Conservation (phyloP, 2,113 vertebrate species). For the Hymenochirus boettgeri region DNA sequence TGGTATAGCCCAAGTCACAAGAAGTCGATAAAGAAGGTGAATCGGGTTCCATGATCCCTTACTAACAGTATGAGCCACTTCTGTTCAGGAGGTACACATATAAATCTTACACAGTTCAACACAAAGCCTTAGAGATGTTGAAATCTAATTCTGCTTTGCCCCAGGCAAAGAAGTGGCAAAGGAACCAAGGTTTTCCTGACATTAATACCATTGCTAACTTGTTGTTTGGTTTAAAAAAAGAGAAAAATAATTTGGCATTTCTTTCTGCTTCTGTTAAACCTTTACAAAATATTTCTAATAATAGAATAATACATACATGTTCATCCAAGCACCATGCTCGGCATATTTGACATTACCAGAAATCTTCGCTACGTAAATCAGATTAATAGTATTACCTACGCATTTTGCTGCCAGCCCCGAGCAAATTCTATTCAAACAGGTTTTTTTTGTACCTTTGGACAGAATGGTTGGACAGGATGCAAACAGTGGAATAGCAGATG, state of each 20-base stretch:
- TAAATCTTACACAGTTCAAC: background rate
- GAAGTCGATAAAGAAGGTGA: background rate
- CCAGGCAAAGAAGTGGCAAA: background rate
- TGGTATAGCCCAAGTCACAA: background rate
- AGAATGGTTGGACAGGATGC: slow-evolving; percentile 51
- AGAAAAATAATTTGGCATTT: too few relatives aligned
- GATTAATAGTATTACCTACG: background rate
- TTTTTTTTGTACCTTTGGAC: slow-evolving; percentile 50
- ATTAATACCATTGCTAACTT: too few relatives aligned
- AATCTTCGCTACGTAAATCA: background rate
- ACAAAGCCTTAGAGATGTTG: background rate
- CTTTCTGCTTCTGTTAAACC: too few relatives aligned
- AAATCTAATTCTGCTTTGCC: background rate
- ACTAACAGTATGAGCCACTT: background rate
- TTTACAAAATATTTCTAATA: too few relatives aligned
- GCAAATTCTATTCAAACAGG: slow-evolving; percentile 5
- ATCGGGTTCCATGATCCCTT: background rate
- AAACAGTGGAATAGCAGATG: slow-evolving; percentile 84
- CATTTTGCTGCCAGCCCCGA: background rate
- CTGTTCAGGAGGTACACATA: background rate
- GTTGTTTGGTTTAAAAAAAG: too few relatives aligned
- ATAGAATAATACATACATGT: too few relatives aligned
- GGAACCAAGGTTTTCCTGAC: background rate
- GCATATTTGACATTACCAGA: too few relatives aligned
- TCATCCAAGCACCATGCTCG: too few relatives aligned